Evolutionary conservation across 2,797 vertebrate genomes (phyloP).

Genomic region (Myripristis jacobus): DNA sequence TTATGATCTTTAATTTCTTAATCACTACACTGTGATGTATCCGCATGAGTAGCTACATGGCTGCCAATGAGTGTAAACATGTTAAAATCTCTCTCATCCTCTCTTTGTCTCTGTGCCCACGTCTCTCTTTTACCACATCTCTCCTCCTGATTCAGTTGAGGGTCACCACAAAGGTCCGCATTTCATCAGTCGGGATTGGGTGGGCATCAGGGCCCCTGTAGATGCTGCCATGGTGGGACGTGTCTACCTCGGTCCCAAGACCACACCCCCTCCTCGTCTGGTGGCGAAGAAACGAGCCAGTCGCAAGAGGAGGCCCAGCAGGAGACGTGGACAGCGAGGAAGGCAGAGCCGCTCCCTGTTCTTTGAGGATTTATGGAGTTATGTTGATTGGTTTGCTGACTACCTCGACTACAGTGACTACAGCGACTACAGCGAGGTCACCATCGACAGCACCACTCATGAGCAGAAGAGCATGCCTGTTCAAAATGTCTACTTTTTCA

Average conservation of each 20-base stretch:
- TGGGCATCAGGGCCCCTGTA: constrained; percentile 83
- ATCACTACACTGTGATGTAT: not conserved
- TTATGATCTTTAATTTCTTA: not conserved
- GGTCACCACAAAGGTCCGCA: constrained; percentile 54
- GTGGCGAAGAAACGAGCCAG: constrained; percentile 3
- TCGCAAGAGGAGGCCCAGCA: constrained; percentile 54
- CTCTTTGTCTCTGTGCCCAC: not conserved
- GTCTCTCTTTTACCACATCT: not conserved
- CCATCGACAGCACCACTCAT: constrained; percentile 9
- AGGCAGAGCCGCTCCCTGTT: constrained; percentile 49
- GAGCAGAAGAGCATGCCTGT: constrained; percentile 79
- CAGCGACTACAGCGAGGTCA: constrained; percentile 21
- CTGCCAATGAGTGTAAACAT: not conserved
- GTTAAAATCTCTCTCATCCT: too few relatives aligned
- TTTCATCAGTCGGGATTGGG: constrained; percentile 86
- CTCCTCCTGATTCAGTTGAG: constrained; percentile 44
- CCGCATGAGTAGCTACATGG: not conserved
- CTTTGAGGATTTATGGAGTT: constrained; percentile 68
- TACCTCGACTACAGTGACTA: constrained; percentile 50
- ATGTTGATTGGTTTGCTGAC: constrained; percentile 63
- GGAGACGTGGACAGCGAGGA: constrained; percentile 34
- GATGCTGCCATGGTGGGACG: constrained; percentile 91
- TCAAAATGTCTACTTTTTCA: constrained; percentile 96
- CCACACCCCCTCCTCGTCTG: constrained; percentile 36
- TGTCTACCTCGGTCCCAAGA: constrained; percentile 80